These are phyloP conservation scores for Alethe castanea DNA, from an alignment of 2,113 vertebrate genomes.

Conservation along the genomic window DNA sequence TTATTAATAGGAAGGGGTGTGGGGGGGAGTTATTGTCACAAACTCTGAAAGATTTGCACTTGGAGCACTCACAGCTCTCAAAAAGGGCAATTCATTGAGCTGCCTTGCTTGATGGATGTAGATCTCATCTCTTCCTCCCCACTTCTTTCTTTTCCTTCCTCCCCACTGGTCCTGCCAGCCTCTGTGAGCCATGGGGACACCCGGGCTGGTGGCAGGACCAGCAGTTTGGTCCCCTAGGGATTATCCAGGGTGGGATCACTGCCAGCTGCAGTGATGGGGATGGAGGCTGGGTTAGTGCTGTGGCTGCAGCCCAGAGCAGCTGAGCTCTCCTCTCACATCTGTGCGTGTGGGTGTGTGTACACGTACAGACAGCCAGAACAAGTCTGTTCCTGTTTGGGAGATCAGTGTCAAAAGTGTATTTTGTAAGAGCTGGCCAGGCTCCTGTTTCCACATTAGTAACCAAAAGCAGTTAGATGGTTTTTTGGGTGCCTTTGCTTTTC, in stretches of 20 bases:
- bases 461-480: not conserved
- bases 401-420: slow-evolving; percentile 54
- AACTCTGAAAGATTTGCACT: slow-evolving; percentile 40
- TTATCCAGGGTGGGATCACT: rapidly evolving
- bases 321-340: not conserved
- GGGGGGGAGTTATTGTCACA: slow-evolving; percentile 11
- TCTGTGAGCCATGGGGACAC: not conserved
- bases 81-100: not conserved
- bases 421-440: slow-evolving; percentile 59
- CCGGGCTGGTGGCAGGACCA: not conserved
- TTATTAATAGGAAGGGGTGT: slow-evolving; percentile 61
- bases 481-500: not conserved
- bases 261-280: rapidly evolving
- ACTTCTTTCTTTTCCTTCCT: too few relatives aligned
- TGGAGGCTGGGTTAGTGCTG: not conserved
- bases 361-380: not conserved
- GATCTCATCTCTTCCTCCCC: not conserved
- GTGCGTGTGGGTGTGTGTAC: slow-evolving; percentile 33
- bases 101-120: not conserved
- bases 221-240: not conserved
- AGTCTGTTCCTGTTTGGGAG: slow-evolving; percentile 58
- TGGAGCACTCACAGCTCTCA: not conserved
- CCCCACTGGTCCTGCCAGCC: not conserved
- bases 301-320: slow-evolving; percentile 15
- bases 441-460: slow-evolving; percentile 58